Conservation (phyloP, 2,888 invertebrate species). For the Latrodectus hesperus region DNA sequence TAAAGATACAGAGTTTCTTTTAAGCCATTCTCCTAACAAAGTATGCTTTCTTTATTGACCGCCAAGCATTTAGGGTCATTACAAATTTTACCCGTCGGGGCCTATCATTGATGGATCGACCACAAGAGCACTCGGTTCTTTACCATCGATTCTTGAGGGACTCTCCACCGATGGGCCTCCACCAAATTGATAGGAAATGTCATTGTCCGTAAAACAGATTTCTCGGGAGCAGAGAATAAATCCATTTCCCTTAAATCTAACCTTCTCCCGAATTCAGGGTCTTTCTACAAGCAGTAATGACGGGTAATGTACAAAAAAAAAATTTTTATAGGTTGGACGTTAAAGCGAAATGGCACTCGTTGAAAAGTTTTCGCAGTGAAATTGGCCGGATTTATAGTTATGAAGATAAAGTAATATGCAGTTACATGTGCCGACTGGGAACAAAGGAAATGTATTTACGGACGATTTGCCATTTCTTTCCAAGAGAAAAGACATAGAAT, state of each 20-base stretch:
- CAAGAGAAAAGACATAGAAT: too few species aligned
- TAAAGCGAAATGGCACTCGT: conserved; percentile 39
- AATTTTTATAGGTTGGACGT: conserved; percentile 35
- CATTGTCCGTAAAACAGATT: conserved; percentile 41
- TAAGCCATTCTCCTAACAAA: background rate
- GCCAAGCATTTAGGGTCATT: conserved; percentile 38
- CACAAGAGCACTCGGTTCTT: conserved; percentile 26
- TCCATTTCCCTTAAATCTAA: background rate
- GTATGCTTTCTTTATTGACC: conserved; percentile 31
- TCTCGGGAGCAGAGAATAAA: background rate
- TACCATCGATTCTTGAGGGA: conserved; percentile 29
- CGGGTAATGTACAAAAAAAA: conserved; percentile 36
- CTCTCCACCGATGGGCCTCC: background rate
- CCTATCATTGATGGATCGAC: conserved; percentile 61
- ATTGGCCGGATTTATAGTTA: conserved; percentile 46
- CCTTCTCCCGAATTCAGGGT: conserved; percentile 32
- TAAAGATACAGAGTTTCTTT: conserved; percentile 7
- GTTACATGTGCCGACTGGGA: conserved; percentile 14
- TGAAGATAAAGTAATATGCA: conserved; percentile 45
- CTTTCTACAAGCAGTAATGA: conserved; percentile 20
- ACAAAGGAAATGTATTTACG: background rate
- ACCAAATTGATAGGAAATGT: conserved; percentile 54
- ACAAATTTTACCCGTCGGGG: conserved; percentile 46
- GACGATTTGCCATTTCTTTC: too few species aligned
- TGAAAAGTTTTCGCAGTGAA: conserved; percentile 50